Evolutionary conservation across 2,113 vertebrate genomes (phyloP).

Genomic region (Laticauda laticaudata): DNA sequence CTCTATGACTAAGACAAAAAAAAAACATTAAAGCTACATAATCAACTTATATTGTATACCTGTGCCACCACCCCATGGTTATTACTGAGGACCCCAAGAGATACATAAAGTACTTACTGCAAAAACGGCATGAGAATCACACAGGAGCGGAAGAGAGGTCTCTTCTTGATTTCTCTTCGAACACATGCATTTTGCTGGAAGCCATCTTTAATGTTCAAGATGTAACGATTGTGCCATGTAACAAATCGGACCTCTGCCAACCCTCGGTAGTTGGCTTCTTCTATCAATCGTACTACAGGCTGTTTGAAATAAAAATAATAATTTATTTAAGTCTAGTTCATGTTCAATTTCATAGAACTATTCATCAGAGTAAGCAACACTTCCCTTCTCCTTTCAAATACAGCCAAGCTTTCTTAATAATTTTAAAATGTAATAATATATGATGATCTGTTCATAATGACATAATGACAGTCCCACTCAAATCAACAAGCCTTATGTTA

Average conservation of each 20-base stretch:
- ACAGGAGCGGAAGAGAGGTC: conserved; percentile 89
- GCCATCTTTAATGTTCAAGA: conserved; percentile 89
- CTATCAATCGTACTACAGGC: conserved; percentile 92
- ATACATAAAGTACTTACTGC: conserved; percentile 77
- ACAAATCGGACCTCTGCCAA: conserved; percentile 95
- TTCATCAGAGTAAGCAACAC: neutral
- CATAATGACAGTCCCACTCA: neutral
- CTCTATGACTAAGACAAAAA: neutral
- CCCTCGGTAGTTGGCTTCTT: conserved; percentile 88
- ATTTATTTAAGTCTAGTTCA: neutral
- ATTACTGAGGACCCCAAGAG: neutral
- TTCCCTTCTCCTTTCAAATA: neutral
- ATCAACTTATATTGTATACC: neutral
- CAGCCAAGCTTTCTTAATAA: neutral
- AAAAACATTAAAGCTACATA: neutral
- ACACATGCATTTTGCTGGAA: conserved; percentile 94
- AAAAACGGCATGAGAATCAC: conserved; percentile 86
- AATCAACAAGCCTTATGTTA: neutral
- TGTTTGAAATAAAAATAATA: conserved; percentile 50
- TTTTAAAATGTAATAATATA: neutral
- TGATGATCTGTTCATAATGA: neutral
- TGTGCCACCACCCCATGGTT: neutral
- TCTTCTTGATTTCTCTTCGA: conserved; percentile 90
- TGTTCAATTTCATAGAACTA: neutral
- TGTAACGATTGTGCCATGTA: conserved; percentile 95